Conservation (phyloP, 1,140 invertebrate genomes). For the silkworm (Bombyx mori) region DNA sequence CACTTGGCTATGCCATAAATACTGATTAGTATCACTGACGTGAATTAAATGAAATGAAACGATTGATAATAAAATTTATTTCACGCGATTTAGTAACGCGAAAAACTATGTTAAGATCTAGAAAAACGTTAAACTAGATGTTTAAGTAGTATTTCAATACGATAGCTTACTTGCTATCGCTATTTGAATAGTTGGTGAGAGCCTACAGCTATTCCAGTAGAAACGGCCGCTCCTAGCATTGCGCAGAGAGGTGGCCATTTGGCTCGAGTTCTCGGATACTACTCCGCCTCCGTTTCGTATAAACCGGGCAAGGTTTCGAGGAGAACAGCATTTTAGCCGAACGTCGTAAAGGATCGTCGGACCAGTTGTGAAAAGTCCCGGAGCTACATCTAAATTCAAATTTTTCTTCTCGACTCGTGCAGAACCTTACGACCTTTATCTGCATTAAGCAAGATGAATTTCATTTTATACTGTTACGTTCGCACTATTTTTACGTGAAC, state of each 20-base stretch:
- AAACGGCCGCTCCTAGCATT: constrained; percentile 48
- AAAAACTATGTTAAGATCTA: too few relatives aligned
- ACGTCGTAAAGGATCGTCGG: constrained; percentile 54
- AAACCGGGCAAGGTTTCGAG: constrained; percentile 48
- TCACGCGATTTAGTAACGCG: too few relatives aligned
- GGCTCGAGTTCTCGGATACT: constrained; percentile 41
- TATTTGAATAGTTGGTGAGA: constrained; percentile 36
- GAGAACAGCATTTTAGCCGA: constrained; percentile 50
- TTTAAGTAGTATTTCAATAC: constrained; percentile 2
- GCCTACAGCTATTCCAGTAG: constrained; percentile 32
- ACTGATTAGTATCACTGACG: too few relatives aligned
- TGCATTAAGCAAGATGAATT: constrained; percentile 40
- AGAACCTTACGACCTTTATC: constrained; percentile 34
- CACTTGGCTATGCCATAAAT: too few relatives aligned
- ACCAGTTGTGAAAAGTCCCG: constrained; percentile 40
- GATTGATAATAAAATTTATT: too few relatives aligned
- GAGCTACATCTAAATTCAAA: constrained; percentile 59
- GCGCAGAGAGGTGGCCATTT: constrained; percentile 55
- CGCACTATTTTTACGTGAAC: constrained; percentile 26
- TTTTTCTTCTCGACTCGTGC: constrained; percentile 32
- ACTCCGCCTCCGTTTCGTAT: constrained; percentile 52
- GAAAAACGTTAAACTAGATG: too few relatives aligned
- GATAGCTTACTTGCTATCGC: constrained; percentile 8
- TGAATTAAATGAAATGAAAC: too few relatives aligned
- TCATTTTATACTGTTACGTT: constrained; percentile 33